Conservation (phyloP, 2,113 vertebrate genomes). For the Formicarius rufipectus region DNA sequence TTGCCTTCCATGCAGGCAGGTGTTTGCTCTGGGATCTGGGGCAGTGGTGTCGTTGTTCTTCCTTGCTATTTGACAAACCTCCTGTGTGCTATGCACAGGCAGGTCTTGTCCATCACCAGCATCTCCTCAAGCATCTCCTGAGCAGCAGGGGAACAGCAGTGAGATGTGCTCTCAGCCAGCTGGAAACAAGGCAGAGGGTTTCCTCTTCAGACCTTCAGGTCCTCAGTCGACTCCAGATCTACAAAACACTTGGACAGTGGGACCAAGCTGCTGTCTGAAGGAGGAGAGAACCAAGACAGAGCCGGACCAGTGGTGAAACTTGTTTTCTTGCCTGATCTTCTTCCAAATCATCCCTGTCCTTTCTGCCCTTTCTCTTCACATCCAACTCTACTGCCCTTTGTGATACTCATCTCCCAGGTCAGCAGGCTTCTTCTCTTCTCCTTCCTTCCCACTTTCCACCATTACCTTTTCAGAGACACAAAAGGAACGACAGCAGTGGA, state of each 20-base stretch:
- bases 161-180: neutral
- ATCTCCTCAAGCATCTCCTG: neutral
- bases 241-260: neutral
- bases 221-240: neutral
- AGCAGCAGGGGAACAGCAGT: neutral
- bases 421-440: neutral
- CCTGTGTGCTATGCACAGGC: neutral
- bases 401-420: neutral
- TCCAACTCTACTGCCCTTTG: neutral
- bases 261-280: neutral
- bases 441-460: neutral
- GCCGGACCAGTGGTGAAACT: neutral
- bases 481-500: neutral
- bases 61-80: neutral
- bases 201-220: neutral
- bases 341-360: neutral
- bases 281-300: neutral
- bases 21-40: neutral
- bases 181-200: neutral
- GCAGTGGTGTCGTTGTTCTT: rapidly evolving
- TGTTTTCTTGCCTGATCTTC: neutral
- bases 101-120: neutral
- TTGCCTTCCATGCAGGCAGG: neutral
- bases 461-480: neutral
- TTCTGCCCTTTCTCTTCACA: neutral